Evolutionary conservation across 2,888 invertebrate genomes (phyloP).

Genomic region (Synergus gifuensis): DNA sequence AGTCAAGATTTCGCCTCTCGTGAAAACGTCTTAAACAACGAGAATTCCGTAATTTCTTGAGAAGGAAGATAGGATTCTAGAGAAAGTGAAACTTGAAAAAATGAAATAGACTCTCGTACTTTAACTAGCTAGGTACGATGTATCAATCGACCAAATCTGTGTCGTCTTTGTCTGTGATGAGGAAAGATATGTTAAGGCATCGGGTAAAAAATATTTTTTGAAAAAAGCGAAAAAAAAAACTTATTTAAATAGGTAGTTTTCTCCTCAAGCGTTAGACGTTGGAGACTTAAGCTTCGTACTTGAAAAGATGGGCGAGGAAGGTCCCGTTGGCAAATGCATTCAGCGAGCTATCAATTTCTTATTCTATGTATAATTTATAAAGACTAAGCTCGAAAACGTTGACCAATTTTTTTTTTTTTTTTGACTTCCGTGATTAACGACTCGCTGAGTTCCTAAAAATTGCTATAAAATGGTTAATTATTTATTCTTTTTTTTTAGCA

Average conservation of each 20-base stretch:
- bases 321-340: slow-evolving; percentile 62
- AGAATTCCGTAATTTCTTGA: slow-evolving; percentile 5
- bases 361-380: slow-evolving; percentile 67
- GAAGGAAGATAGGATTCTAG: background rate
- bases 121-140: slow-evolving; percentile 30
- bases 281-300: slow-evolving; percentile 36
- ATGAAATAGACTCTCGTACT: slow-evolving; percentile 29
- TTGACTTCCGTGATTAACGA: slow-evolving; percentile 43
- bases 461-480: background rate
- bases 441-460: slow-evolving; percentile 16
- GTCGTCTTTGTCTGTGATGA: slow-evolving; percentile 58
- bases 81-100: background rate
- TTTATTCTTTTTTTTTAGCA: slow-evolving; percentile 8
- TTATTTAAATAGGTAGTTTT: slow-evolving; percentile 26
- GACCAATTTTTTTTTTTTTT: slow-evolving; percentile 30
- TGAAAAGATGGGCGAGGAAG: slow-evolving; percentile 41
- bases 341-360: slow-evolving; percentile 63
- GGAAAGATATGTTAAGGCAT: slow-evolving; percentile 44
- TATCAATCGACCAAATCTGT: slow-evolving; percentile 46
- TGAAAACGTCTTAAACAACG: background rate
- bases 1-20: slow-evolving; percentile 27
- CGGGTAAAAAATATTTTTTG: slow-evolving; percentile 37
- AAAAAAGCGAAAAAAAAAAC: slow-evolving; percentile 43
- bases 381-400: slow-evolving; percentile 73
- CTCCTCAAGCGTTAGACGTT: slow-evolving; percentile 6